Percentiles rank a stretch among this genome's conserved stretches.
These are phyloP conservation scores for Trichopoda pennipes DNA, from an alignment of 2,888 invertebrate genomes.

Conservation along the genomic window DNA sequence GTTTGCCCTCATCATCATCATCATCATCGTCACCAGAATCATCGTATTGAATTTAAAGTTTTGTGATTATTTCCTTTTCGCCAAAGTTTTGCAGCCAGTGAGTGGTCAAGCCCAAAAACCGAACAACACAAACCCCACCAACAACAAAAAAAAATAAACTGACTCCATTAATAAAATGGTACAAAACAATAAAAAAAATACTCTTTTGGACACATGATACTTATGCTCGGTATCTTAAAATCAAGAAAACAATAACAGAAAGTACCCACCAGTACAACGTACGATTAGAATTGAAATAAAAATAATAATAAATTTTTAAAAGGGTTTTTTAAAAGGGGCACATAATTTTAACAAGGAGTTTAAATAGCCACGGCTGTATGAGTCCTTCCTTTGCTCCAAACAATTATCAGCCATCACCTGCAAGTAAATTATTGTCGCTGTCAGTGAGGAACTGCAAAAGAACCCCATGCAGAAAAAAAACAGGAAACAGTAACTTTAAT, in stretches of 20 bases:
- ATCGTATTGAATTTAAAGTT: slow-evolving; percentile 17
- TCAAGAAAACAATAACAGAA: slow-evolving; percentile 65
- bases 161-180: slow-evolving; percentile 54
- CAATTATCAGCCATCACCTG: too few species aligned
- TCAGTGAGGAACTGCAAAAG: too few species aligned
- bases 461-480: too few species aligned
- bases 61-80: slow-evolving; percentile 59
- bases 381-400: too few species aligned
- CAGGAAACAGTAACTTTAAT: too few species aligned
- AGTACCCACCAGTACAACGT: slow-evolving; percentile 37
- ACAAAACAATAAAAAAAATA: slow-evolving; percentile 11
- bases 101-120: slow-evolving; percentile 64
- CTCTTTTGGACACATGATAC: slow-evolving; percentile 55
- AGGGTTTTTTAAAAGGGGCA: too few species aligned
- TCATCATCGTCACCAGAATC: background rate
- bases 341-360: too few species aligned
- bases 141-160: background rate
- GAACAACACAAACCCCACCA: slow-evolving; percentile 18
- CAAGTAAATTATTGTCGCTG: too few species aligned
- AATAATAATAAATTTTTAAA: background rate
- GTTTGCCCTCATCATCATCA: slow-evolving; percentile 19
- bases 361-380: too few species aligned
- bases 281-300: slow-evolving; percentile 39
- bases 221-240: slow-evolving; percentile 39
- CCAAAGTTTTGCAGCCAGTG: slow-evolving; percentile 47